phyloP scores from a whole-genome alignment of 2,113 vertebrate species.

The Clupea harengus region DNA sequence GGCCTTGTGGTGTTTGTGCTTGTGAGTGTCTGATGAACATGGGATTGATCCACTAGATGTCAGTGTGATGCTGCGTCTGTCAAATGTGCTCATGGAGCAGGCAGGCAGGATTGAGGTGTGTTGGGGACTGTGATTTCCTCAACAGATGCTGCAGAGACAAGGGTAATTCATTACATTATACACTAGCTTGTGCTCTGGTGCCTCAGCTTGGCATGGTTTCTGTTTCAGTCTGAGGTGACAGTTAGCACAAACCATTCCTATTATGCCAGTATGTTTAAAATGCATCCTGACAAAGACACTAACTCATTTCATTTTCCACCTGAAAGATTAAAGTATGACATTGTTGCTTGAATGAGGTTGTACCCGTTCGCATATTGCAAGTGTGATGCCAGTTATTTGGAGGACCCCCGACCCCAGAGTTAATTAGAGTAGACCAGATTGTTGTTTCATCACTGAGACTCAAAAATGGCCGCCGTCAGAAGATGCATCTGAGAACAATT shows the following conservation, averaged over 20 bases:
- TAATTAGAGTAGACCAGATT: constrained; percentile 1
- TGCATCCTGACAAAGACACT: neutral
- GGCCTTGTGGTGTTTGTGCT: neutral
- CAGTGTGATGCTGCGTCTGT: constrained; percentile 54
- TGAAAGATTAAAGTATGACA: neutral
- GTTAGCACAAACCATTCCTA: constrained; percentile 16
- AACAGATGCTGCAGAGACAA: constrained; percentile 49
- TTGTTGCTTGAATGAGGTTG: neutral
- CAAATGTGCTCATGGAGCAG: neutral
- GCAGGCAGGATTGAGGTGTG: constrained; percentile 16
- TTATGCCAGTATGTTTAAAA: neutral
- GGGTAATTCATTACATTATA: constrained; percentile 47
- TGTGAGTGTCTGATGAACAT: constrained; percentile 15
- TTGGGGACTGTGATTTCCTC: constrained; percentile 43
- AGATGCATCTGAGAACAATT: neutral
- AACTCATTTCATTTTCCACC: neutral
- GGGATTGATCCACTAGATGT: constrained; percentile 61
- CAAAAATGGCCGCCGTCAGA: neutral
- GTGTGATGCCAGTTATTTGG: neutral
- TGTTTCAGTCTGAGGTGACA: constrained; percentile 21
- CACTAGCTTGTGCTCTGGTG: constrained; percentile 31
- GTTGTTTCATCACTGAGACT: neutral
- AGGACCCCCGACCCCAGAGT: neutral
- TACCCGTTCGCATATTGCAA: neutral
- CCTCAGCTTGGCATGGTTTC: constrained; percentile 22